Base-by-base conservation (phyloP, 2,797 vertebrate genomes). In the Luscinia megarhynchos region DNA sequence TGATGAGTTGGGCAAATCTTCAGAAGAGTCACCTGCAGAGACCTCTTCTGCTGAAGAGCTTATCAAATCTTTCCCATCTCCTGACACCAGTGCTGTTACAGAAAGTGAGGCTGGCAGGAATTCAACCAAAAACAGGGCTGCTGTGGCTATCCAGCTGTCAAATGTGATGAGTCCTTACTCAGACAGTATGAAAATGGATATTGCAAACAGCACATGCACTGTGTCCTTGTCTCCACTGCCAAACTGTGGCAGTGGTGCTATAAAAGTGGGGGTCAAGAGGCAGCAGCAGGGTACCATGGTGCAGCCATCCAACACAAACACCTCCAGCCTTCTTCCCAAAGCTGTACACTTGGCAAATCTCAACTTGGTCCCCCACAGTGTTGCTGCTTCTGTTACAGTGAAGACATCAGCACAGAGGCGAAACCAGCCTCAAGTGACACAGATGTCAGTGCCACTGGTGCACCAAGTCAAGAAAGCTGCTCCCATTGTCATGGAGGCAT, bases 261-360 rank as follows among this genome's bases (percentile, higher is more conserved):
- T 98, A 53, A 98, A 97, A 93, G 94, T 82, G 15, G 89, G 97
- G 2, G 78, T 97, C 22, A 84, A 59, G 16, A 93, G 96, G 54
- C 96, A 97, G 54, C 98, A 97, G 92, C 98, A 98, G 85, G 98
- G 96, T 34, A 40, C 53, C 0, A 48, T 79, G 26, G 76, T 82
- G 1, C 95, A 97, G 83, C 73, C 97, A 1, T 95, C 98, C 6
- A 94, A 62, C 8, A 12, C 61, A 1, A 38, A 97, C 48, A 95
- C 96, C 41, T 97, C 98, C 79, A 98, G 89, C 93, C 98, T 99
- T 29, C 98, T 99, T 61, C 99, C 99, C 73, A 99, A 99, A 97
- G 99, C 99, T 0, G 98, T 99, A 96, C 99, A 99, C 97, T 97
- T 99, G 91, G 99, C 99, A n/a, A 99, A 99, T 93, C 98, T 99